A percentile compares a stretch with the other conserved stretches of the same genome.
Evolutionary conservation across 1,140 invertebrate genomes (phyloP).

Genomic region (Drepana arcuata): DNA sequence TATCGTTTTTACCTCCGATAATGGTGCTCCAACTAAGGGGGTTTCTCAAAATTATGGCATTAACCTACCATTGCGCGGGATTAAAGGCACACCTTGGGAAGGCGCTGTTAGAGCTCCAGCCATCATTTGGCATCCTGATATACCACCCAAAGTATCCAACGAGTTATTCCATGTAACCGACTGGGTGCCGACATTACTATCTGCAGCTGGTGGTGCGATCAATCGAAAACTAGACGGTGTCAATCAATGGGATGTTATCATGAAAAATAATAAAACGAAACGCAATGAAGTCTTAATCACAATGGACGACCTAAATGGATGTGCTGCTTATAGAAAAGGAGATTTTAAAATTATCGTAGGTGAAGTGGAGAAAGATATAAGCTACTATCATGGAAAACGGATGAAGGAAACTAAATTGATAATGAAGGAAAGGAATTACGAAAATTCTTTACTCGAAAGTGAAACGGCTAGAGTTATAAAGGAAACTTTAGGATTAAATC

Average conservation of each 20-base stretch:
- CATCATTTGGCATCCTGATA: conserved; percentile 82
- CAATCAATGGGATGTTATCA: conserved; percentile 77
- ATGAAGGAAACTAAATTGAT: conserved; percentile 3
- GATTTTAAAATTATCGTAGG: conserved; percentile 34
- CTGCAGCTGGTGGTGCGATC: conserved; percentile 19
- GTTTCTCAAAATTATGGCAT: conserved; percentile 84
- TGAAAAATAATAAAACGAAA: conserved; percentile 66
- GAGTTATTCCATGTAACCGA: conserved; percentile 86
- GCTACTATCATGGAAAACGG: conserved; percentile 20
- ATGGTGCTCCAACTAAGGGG: conserved; percentile 81
- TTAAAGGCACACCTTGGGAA: conserved; percentile 86
- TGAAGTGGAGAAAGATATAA: conserved; percentile 11
- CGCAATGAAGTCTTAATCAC: conserved; percentile 73
- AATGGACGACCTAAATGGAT: conserved; percentile 23
- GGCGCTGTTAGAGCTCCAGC: conserved; percentile 82
- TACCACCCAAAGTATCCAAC: conserved; percentile 74
- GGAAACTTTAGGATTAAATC: conserved; percentile 16
- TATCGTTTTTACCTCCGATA: conserved; percentile 82
- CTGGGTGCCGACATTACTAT: conserved; percentile 85
- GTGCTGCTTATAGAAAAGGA: conserved; percentile 26
- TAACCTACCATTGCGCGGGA: conserved; percentile 86
- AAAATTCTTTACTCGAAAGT: conserved; percentile 13
- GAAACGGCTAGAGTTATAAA: conserved; percentile 20
- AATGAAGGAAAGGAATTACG: conserved; percentile 7
- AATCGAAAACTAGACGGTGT: conserved; percentile 73